Evolutionary conservation across 2,797 vertebrate species (phyloP).

Genomic region (Molossus alvarezi): DNA sequence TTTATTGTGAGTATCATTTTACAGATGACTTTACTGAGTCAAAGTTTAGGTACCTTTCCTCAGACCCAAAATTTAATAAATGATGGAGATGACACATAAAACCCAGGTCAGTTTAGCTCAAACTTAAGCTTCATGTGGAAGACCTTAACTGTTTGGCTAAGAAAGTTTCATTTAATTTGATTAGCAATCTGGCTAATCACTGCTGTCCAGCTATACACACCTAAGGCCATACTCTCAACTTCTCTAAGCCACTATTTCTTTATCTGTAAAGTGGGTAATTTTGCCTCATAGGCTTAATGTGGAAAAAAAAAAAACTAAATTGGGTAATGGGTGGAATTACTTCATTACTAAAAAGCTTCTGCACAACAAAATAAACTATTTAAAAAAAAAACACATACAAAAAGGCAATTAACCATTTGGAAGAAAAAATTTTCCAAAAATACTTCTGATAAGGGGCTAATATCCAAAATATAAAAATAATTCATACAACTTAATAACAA

Average conservation of each 20-base stretch:
- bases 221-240: neutral
- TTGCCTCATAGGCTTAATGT: neutral
- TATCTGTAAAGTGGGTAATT: neutral
- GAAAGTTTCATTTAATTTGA: neutral
- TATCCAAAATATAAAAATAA: neutral
- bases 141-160: neutral
- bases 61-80: too few relatives aligned
- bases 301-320: neutral
- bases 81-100: neutral
- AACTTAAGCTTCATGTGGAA: neutral
- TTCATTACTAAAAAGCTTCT: neutral
- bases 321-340: neutral
- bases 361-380: neutral
- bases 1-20: neutral
- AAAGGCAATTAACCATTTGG: neutral
- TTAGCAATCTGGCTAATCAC: neutral
- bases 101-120: neutral
- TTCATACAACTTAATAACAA: neutral
- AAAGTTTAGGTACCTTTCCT: too few relatives aligned
- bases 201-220: neutral
- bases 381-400: neutral
- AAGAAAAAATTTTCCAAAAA: neutral
- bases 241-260: neutral
- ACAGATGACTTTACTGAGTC: too few relatives aligned
- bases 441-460: neutral